Evolutionary conservation across 2,113 vertebrate species (phyloP), one percentile per base, ranked within the genome.

Genomic region (Cyphomyrus plagiostoma): DNA sequence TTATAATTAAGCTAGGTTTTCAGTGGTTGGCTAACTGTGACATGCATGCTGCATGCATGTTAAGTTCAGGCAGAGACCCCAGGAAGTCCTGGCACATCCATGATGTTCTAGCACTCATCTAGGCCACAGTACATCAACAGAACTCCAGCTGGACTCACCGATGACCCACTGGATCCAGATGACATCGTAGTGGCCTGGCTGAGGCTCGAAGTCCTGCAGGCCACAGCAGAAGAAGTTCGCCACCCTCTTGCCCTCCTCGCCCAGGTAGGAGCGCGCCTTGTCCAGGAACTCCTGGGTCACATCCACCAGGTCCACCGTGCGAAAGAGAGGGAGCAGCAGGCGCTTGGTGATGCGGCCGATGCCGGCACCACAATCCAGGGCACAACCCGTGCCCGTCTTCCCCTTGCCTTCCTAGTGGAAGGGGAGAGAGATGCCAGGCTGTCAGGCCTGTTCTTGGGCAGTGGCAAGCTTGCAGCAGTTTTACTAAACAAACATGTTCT

Each of bases 151-250:
- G 15, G 1, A 90, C 97, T 96, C 93, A 99, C 98, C 98, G 0
- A 99, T 99, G 87, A 99, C 98, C 98, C 98, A 99, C 95, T 99
- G 98, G 90, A 96, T 98, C 98, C 98, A 99, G 94, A 99, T 99
- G 90, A 99, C 96, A 0, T 99, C 98, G 0, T 99, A 99, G 21
- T 96, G 95, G 52, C 91, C 94, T 0, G 93, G 94, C 95, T 98
- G 96, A 0, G 98, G 98, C 80, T 95, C 93, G 89, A 99, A 99
- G 92, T 99, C 98, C 94, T 99, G 98, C 35, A 99, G 95, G 74
- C 98, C 98, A 0, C 94, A 96, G 94, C 98, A 99, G 94, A 96
- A 97, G 92, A 97, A 99, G 95, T 98, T 97, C 88, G 97, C 95
- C 89, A 99, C 98, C 1, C 97, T 91, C 91, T 96, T 95, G 90